These are phyloP conservation scores for Parasteatoda tepidariorum DNA, from an alignment of 1,140 invertebrate species.

Conservation along the genomic window DNA sequence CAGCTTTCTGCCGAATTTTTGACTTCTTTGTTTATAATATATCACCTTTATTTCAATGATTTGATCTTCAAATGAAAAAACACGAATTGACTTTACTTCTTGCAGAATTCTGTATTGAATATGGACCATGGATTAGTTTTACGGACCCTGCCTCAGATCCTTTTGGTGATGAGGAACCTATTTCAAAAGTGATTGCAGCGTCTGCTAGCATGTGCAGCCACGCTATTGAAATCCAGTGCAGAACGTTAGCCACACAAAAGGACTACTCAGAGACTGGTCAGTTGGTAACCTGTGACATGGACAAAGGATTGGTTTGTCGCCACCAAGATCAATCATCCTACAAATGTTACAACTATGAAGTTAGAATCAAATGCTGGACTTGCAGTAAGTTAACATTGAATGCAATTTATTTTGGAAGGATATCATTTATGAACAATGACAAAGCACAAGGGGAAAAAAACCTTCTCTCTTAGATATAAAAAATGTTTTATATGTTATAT, in stretches of 20 bases:
- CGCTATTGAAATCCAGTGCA: conserved; percentile 65
- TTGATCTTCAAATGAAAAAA: too few species aligned
- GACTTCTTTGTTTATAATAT: too few species aligned
- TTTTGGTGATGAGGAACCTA: conserved; percentile 60
- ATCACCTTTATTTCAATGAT: too few species aligned
- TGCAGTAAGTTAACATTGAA: conserved; percentile 60
- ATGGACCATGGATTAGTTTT: conserved; percentile 66
- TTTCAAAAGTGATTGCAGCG: conserved; percentile 28
- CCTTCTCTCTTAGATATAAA: too few species aligned
- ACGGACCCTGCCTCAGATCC: conserved; percentile 54
- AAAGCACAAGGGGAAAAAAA: too few species aligned
- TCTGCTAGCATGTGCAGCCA: conserved; percentile 62
- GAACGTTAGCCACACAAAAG: conserved; percentile 52
- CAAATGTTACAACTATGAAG: conserved; percentile 66
- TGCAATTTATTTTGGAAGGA: too few species aligned
- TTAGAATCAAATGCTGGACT: conserved; percentile 65
- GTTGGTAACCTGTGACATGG: conserved; percentile 66
- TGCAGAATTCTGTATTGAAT: conserved; percentile 53
- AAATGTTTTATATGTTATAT: too few species aligned
- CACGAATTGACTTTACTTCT: too few species aligned
- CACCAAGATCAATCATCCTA: conserved; percentile 60
- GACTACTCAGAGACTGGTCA: conserved; percentile 62
- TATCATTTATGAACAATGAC: too few species aligned
- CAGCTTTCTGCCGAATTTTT: too few species aligned
- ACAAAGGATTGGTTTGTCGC: conserved; percentile 67